A percentile compares a stretch with the other conserved stretches of the same genome.
These are phyloP conservation scores for Conus canariensis DNA, from an alignment of 2,888 invertebrate species.

Conservation along the genomic window DNA sequence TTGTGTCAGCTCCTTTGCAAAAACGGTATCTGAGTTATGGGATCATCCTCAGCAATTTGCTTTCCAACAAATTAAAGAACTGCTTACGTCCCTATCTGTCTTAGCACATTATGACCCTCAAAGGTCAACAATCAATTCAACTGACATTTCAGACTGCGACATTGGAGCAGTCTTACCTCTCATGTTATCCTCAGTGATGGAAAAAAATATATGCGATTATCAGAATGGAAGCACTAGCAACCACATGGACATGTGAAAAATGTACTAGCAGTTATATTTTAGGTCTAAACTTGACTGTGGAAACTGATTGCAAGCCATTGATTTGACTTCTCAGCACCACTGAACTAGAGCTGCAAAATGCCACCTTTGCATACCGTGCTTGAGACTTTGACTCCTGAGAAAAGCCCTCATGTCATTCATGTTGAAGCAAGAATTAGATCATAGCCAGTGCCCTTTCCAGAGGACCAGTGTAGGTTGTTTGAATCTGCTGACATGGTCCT, in stretches of 20 bases:
- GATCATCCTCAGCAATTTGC: neutral
- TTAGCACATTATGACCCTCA: neutral
- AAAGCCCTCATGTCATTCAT: neutral
- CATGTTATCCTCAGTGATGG: neutral
- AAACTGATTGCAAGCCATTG: constrained; percentile 31
- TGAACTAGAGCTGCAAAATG: constrained; percentile 27
- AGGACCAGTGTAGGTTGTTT: neutral
- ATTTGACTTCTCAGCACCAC: constrained; percentile 11
- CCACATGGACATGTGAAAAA: constrained; percentile 55
- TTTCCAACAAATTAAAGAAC: neutral
- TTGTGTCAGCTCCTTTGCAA: constrained; percentile 1
- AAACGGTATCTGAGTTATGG: neutral
- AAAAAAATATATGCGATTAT: neutral
- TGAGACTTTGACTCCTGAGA: neutral
- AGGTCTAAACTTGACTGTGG: constrained; percentile 7
- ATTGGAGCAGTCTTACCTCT: neutral
- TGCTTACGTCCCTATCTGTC: neutral
- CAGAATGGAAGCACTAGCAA: constrained; percentile 15
- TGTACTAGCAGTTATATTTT: constrained; percentile 45
- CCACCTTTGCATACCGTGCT: constrained; percentile 31
- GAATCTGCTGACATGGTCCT: neutral
- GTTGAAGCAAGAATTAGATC: constrained; percentile 14
- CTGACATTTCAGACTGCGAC: neutral
- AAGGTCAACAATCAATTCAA: neutral
- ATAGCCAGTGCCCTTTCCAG: constrained; percentile 25